Conservation (phyloP, 2,113 vertebrate species). For the Eulemur rufifrons region DNA sequence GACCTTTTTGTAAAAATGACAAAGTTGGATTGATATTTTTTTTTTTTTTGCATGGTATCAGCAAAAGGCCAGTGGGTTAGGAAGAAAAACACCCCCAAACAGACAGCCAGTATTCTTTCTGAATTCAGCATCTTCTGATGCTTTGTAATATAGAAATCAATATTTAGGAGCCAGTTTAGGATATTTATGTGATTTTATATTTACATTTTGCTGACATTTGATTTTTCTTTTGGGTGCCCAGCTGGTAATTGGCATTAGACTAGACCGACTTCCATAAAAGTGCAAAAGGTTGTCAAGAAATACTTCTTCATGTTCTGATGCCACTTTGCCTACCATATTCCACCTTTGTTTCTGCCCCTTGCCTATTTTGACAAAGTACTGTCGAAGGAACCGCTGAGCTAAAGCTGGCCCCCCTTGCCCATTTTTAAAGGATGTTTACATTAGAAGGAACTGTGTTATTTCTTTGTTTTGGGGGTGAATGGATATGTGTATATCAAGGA, state of each 20-base stretch:
- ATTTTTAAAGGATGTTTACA: background rate
- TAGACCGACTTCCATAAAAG: background rate
- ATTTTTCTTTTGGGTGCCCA: background rate
- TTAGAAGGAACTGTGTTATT: background rate
- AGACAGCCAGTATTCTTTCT: background rate
- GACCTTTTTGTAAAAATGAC: background rate
- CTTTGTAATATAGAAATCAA: constrained; percentile 8
- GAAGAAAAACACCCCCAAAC: background rate
- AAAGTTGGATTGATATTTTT: background rate
- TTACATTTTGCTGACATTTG: background rate
- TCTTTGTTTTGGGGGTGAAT: background rate
- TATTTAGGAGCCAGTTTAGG: background rate
- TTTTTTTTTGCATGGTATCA: background rate
- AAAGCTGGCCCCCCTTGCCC: background rate
- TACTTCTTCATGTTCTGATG: background rate
- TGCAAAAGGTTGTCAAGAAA: background rate
- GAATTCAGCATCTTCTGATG: background rate
- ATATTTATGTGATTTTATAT: background rate
- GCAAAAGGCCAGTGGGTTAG: background rate
- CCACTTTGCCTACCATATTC: background rate
- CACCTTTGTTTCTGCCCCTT: background rate
- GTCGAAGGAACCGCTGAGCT: too few species aligned
- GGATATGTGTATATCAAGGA: background rate
- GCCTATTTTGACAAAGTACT: background rate
- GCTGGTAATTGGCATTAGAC: background rate